Conservation (phyloP, 2,113 vertebrate genomes). For the Sisor rabdophorus region DNA sequence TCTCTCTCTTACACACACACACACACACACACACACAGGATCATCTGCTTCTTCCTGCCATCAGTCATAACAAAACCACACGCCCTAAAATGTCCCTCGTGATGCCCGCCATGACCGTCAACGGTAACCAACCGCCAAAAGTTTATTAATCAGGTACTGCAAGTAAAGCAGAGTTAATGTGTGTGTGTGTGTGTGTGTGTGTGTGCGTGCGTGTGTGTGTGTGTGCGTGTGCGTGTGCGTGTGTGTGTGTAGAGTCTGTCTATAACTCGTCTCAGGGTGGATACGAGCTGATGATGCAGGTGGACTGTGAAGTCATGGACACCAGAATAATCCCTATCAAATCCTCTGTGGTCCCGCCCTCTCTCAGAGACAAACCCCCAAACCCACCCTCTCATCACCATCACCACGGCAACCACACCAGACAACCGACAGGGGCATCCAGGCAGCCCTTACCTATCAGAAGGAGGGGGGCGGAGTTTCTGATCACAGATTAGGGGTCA, state of each 20-base stretch:
- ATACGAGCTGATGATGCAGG: constrained; percentile 94
- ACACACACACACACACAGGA: constrained; percentile 80
- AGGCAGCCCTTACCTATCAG: constrained; percentile 52
- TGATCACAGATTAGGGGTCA: constrained; percentile 65
- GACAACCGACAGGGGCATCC: constrained; percentile 50
- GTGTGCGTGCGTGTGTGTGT: constrained; percentile 22
- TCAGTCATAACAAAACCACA: constrained; percentile 89
- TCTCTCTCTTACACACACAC: constrained; percentile 13
- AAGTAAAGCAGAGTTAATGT: background rate
- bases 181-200: constrained; percentile 11
- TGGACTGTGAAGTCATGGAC: constrained; percentile 93
- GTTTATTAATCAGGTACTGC: background rate
- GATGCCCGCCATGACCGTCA: constrained; percentile 89
- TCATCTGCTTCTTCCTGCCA: constrained; percentile 84
- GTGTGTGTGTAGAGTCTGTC: constrained; percentile 72
- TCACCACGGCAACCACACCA: constrained; percentile 72
- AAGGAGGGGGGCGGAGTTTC: constrained; percentile 49
- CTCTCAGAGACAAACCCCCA: constrained; percentile 67
- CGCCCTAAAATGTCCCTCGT: constrained; percentile 90
- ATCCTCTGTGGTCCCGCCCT: constrained; percentile 84
- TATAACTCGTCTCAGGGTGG: constrained; percentile 75
- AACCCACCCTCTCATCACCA: constrained; percentile 60
- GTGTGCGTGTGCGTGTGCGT: constrained; percentile 31
- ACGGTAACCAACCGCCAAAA: constrained; percentile 67
- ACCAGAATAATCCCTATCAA: constrained; percentile 89